These are phyloP conservation scores for Cephus rjabovi DNA, from an alignment of 2,888 invertebrate species.

Conservation along the genomic window DNA sequence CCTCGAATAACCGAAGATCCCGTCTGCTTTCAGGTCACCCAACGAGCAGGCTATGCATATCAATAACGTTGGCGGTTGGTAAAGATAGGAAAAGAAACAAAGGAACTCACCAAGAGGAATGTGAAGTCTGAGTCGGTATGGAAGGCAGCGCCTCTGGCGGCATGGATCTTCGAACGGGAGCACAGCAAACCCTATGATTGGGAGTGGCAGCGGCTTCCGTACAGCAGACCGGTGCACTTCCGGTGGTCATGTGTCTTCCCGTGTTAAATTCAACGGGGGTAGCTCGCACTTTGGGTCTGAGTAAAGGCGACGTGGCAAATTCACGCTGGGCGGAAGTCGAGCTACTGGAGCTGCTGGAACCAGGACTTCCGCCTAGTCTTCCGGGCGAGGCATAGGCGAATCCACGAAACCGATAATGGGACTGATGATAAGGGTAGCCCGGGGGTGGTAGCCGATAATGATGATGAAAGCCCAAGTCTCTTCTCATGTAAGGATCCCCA, in stretches of 20 bases:
- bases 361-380: conserved; percentile 65
- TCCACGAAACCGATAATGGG: conserved; percentile 61
- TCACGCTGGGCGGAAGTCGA: conserved; percentile 66
- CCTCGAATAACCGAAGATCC: too few relatives aligned
- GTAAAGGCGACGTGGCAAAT: conserved; percentile 63
- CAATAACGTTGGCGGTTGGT: background rate
- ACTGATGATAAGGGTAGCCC: conserved; percentile 56
- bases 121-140: conserved; percentile 53
- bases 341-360: conserved; percentile 68
- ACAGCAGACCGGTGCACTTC: conserved; percentile 62
- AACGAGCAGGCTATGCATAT: too few relatives aligned
- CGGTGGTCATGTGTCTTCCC: conserved; percentile 45
- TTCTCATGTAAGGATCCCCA: conserved; percentile 72
- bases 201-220: conserved; percentile 69
- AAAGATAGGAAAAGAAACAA: conserved; percentile 2
- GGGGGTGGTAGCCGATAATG: conserved; percentile 71
- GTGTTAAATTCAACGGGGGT: conserved; percentile 60
- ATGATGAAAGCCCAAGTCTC: conserved; percentile 70
- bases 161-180: conserved; percentile 71
- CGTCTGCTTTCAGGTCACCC: too few relatives aligned
- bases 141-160: conserved; percentile 68
- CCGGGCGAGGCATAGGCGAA: conserved; percentile 62
- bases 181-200: conserved; percentile 71
- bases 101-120: conserved; percentile 60
- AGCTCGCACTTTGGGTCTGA: conserved; percentile 63